Evolutionary conservation across 92 coral and sea anemone genomes (phyloP), one percentile per base, ranked within the genome.

Genomic region (Micromussa lordhowensis): DNA sequence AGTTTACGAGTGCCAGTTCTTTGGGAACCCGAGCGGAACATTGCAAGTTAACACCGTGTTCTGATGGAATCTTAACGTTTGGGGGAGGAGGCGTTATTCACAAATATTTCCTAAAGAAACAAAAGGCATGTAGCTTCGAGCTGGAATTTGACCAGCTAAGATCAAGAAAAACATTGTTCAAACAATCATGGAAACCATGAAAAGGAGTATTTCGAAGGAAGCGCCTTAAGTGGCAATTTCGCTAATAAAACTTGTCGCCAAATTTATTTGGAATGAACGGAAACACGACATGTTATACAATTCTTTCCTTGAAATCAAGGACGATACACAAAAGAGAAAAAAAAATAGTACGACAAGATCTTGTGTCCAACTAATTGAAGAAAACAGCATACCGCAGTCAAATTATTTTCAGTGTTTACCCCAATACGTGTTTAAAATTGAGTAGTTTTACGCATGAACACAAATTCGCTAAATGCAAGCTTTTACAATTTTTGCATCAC

Each of bases 1-100:
- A 73, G 57, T 63, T 78, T 4, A 22, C 30, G 77, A 84, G 81
- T 16, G 80, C 55, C 58, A 68, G 29, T 28, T 69, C 66, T 17
- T 59, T 44, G 26, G 77, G 59, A 44, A 44, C 29, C 22, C 83
- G 82, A 36, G 83, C 89, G 89, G 83, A 77, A 86, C 89, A 68
- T 63, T 61, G 38, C 64, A 85, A 5, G 48, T 63, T 86, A 17
- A 57, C 30, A 38, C 55, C 38, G 61, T 77, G 35, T 44, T 48
- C n/a, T 49, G 2, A 26, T 26, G 34, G 35, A 26, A 68, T 68
- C 32, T 82, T 22, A 44, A 44, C 10, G n/a, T 66, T 30, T n/a
- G 38, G 61, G 61, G 35, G 48, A 53, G 10, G n/a, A 8, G 9
- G 63, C 22, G 61, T 35, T 29, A 40, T 22, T 38, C n/a, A 12